These are phyloP conservation scores for Gallinago paraguaiae DNA, from an alignment of 2,113 vertebrate species.

Conservation along the genomic window DNA sequence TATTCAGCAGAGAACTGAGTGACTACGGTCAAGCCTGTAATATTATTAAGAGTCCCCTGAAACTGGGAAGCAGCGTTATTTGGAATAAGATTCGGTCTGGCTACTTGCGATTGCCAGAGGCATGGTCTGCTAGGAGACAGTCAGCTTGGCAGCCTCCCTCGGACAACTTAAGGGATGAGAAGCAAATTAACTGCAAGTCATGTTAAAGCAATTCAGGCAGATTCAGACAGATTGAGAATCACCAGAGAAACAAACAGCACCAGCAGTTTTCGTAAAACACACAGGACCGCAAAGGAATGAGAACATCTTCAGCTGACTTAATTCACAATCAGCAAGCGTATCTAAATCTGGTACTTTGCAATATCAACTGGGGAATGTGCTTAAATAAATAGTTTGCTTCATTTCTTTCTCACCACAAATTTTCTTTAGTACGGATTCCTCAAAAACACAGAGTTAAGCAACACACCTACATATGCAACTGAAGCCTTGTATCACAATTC, in stretches of 20 bases:
- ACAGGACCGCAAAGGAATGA: neutral
- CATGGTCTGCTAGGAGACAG: conserved; percentile 22
- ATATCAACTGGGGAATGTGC: neutral
- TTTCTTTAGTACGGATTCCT: neutral
- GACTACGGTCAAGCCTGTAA: neutral
- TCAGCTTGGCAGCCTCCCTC: neutral
- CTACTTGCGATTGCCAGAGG: conserved; percentile 21
- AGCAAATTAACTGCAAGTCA: conserved; percentile 48
- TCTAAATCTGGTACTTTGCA: neutral
- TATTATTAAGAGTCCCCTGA: neutral
- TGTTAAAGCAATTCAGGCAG: conserved; percentile 22
- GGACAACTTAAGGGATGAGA: neutral
- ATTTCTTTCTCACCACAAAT: neutral
- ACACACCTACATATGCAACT: accelerated
- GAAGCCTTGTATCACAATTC: neutral
- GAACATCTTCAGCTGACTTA: conserved; percentile 34
- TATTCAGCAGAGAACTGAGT: neutral
- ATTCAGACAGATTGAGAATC: conserved; percentile 29
- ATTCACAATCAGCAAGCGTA: conserved; percentile 14
- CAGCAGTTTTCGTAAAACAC: conserved; percentile 34
- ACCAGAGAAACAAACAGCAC: conserved; percentile 35
- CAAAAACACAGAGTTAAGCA: neutral
- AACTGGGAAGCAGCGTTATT: neutral
- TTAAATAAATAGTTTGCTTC: neutral
- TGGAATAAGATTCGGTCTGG: neutral